Percentiles rank a stretch among this genome's conserved stretches.
phyloP scores from a whole-genome alignment of 2,888 invertebrate species.

The Schizotus pectinicornis region DNA sequence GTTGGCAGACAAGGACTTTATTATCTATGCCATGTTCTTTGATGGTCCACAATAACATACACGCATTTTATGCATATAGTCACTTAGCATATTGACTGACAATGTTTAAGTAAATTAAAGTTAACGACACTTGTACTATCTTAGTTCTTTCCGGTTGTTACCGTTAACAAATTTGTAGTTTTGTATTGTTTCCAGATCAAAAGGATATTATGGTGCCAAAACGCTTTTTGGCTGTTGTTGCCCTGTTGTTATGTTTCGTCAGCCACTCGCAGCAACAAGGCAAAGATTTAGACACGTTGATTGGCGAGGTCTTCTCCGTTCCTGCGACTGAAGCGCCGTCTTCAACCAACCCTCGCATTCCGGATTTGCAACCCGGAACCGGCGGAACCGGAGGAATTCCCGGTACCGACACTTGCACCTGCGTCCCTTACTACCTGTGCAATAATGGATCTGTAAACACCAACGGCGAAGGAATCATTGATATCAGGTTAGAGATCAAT shows the following conservation, averaged over 20 bases:
- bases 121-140: neutral
- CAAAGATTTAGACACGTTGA: conserved; percentile 29
- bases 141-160: neutral
- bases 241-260: neutral
- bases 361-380: conserved; percentile 34
- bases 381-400: conserved; percentile 34
- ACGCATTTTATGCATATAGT: no score
- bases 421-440: conserved; percentile 81
- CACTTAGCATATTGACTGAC: no score
- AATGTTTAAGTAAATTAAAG: neutral
- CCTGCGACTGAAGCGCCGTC: neutral
- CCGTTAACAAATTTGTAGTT: neutral
- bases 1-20: no score
- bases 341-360: conserved; percentile 5
- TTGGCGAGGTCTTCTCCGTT: conserved; percentile 18
- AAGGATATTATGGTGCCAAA: conserved; percentile 3
- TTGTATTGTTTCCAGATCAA: conserved; percentile 2
- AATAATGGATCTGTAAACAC: conserved; percentile 69
- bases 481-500: conserved; percentile 78
- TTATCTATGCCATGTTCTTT: no score
- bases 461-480: conserved; percentile 76
- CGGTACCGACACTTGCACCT: conserved; percentile 63
- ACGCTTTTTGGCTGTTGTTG: conserved; percentile 2
- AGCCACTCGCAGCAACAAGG: conserved; percentile 4
- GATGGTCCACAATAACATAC: no score